A percentile compares a stretch with the other conserved stretches of the same genome.
These are phyloP conservation scores for Myxocyprinus asiaticus DNA, from an alignment of 2,113 vertebrate genomes.

Conservation along the genomic window DNA sequence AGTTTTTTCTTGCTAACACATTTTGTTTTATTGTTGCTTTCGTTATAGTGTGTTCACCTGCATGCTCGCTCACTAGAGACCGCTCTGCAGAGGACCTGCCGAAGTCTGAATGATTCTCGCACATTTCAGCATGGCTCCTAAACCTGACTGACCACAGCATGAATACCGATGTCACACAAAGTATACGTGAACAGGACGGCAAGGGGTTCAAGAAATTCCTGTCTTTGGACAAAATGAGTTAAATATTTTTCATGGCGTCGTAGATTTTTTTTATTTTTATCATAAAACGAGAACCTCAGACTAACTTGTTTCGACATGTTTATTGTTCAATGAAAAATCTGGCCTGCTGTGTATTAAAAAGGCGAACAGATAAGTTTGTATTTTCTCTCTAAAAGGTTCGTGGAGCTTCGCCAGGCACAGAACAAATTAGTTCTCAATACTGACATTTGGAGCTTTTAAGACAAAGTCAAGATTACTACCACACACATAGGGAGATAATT, in stretches of 20 bases:
- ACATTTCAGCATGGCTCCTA: slow-evolving; percentile 8
- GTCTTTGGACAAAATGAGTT: background rate
- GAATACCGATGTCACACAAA: background rate
- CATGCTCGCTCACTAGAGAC: too few relatives aligned
- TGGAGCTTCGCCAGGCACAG: slow-evolving; percentile 67
- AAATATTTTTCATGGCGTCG: background rate
- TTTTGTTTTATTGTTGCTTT: too few relatives aligned
- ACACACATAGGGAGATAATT: slow-evolving; percentile 59
- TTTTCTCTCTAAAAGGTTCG: background rate
- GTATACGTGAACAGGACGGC: background rate
- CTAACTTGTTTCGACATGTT: background rate
- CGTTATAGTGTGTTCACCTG: too few relatives aligned
- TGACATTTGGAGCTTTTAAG: slow-evolving; percentile 74
- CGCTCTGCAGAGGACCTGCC: too few relatives aligned
- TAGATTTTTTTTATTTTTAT: background rate
- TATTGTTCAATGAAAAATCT: background rate
- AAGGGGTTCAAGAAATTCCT: background rate
- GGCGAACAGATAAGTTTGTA: background rate
- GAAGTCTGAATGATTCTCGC: background rate
- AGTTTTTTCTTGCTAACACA: too few relatives aligned
- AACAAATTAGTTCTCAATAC: slow-evolving; percentile 65
- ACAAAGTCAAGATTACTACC: slow-evolving; percentile 66
- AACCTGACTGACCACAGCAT: background rate
- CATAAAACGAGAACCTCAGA: background rate
- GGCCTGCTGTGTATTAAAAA: background rate